Conservation (phyloP, 1,140 invertebrate genomes). For the Tigriopus japonicus region DNA sequence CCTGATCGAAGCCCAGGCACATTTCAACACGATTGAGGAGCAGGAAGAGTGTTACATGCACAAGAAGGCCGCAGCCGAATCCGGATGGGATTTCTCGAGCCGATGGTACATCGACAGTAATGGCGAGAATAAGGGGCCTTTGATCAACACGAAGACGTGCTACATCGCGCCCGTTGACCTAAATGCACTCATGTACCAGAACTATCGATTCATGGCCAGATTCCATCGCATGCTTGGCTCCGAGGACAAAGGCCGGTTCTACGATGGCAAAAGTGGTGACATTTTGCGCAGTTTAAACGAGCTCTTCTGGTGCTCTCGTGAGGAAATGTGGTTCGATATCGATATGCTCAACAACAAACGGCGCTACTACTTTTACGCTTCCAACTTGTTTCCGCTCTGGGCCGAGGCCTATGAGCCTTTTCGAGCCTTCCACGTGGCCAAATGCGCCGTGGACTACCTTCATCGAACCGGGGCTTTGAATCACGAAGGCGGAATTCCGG, state of each 20-base stretch:
- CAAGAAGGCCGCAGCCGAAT: conserved; percentile 70
- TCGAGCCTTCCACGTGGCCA: too few relatives aligned
- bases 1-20: conserved; percentile 23
- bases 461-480: too few relatives aligned
- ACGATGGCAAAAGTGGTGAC: too few relatives aligned
- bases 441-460: too few relatives aligned
- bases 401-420: too few relatives aligned
- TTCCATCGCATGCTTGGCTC: conserved; percentile 22
- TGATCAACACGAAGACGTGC: background rate
- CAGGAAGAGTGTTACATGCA: conserved; percentile 56
- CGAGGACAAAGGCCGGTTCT: background rate
- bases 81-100: conserved; percentile 85
- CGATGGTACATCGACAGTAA: conserved; percentile 52
- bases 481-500: conserved; percentile 19
- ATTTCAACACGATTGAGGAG: conserved; percentile 27
- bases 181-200: conserved; percentile 1
- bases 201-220: background rate
- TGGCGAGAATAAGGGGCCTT: background rate
- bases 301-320: background rate
- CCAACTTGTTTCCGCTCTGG: conserved; percentile 60
- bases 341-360: conserved; percentile 11
- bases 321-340: background rate
- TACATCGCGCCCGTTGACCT: conserved; percentile 1
- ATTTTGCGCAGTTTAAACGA: too few relatives aligned
- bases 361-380: conserved; percentile 44